Conservation (phyloP, 2,113 vertebrate species). For the Naja naja region DNA sequence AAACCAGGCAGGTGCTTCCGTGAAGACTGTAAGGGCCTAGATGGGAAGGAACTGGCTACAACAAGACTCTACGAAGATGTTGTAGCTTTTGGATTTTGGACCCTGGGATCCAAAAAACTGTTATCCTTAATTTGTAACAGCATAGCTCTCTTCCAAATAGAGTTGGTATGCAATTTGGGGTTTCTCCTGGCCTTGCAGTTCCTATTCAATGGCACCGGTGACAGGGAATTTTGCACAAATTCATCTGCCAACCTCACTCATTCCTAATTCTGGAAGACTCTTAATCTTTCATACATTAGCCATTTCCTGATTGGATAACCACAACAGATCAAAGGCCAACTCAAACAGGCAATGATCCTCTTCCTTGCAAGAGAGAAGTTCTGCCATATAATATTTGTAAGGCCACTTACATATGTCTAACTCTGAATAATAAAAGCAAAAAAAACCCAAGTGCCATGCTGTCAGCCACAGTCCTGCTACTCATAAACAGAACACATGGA, state of each 20-base stretch:
- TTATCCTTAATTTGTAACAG: not conserved
- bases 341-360: not conserved
- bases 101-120: not conserved
- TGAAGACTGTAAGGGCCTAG: not conserved
- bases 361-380: not conserved
- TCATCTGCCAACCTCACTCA: not conserved
- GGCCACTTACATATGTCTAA: not conserved
- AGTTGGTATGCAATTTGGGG: not conserved
- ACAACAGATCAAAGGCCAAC: not conserved
- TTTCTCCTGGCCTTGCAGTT: not conserved
- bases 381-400: not conserved
- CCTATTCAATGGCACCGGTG: not conserved
- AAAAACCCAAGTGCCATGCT: not conserved
- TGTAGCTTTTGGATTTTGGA: not conserved
- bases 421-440: not conserved
- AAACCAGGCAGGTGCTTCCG: not conserved
- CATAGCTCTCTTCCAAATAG: not conserved
- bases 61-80: not conserved
- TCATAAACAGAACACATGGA: not conserved
- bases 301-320: not conserved
- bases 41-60: not conserved
- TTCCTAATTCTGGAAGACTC: not conserved
- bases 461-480: not conserved
- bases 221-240: not conserved
- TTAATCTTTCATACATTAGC: not conserved